phyloP scores from a whole-genome alignment of 2,113 vertebrate genomes.

The Andinoacara biseriatus region DNA sequence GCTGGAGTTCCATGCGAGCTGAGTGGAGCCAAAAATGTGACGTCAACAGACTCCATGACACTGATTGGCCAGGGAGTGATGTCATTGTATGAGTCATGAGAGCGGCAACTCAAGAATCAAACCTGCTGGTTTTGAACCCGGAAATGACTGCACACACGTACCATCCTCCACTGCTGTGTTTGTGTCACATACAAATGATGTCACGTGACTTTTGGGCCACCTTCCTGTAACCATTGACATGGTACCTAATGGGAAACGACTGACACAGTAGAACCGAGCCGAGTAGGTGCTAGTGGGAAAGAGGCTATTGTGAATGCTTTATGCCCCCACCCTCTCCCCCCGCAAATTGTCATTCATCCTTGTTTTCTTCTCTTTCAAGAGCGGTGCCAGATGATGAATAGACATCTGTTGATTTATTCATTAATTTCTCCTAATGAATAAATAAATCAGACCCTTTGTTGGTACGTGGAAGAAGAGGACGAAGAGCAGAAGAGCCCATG shows the following conservation, averaged over 20 bases:
- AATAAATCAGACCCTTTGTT: slow-evolving; percentile 52
- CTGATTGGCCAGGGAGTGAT: neutral
- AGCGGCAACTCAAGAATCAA: neutral
- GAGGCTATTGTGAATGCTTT: neutral
- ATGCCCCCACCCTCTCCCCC: neutral
- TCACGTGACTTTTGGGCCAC: neutral
- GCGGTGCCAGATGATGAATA: slow-evolving; percentile 63
- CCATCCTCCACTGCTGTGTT: neutral
- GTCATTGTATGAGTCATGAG: neutral
- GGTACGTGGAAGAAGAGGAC: slow-evolving; percentile 10
- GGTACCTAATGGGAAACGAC: neutral
- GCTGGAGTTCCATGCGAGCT: neutral
- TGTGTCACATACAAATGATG: neutral
- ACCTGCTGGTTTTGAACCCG: neutral
- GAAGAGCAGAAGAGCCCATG: slow-evolving; percentile 23
- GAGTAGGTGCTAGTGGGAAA: neutral
- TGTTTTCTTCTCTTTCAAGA: slow-evolving; percentile 76
- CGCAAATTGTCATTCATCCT: slow-evolving; percentile 28
- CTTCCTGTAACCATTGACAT: neutral
- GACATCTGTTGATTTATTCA: slow-evolving; percentile 56
- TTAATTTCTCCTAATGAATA: slow-evolving; percentile 46
- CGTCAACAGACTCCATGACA: neutral
- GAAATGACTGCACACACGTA: neutral
- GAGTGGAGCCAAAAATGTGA: neutral
- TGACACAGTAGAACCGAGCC: neutral